These are phyloP conservation scores for Forbesichthys agassizii DNA, from an alignment of 2,113 vertebrate species.

Conservation along the genomic window DNA sequence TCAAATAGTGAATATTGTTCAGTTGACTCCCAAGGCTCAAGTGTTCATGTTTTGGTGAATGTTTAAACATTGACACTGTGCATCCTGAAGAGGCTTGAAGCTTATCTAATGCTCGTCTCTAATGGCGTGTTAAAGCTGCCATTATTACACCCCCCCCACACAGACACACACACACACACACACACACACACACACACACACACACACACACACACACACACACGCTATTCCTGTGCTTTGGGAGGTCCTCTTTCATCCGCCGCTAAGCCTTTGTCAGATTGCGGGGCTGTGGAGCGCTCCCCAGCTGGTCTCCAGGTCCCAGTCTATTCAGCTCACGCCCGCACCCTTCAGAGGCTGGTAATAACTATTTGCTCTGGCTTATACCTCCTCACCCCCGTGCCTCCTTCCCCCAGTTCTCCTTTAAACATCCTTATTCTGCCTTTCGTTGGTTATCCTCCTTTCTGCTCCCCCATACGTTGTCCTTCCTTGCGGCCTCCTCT, in stretches of 20 bases:
- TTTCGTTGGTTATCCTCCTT: background rate
- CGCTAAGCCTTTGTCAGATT: constrained; percentile 68
- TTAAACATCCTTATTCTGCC: background rate
- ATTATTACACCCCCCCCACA: background rate
- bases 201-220: background rate
- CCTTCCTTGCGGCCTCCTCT: constrained; percentile 11
- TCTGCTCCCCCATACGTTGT: constrained; percentile 20
- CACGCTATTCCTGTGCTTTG: constrained; percentile 4
- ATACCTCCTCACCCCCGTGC: constrained; percentile 52
- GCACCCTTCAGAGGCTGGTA: constrained; percentile 70
- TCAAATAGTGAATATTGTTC: background rate
- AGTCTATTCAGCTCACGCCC: constrained; percentile 71
- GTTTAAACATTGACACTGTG: constrained; percentile 43
- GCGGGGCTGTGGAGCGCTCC: constrained; percentile 58
- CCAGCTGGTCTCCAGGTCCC: constrained; percentile 52
- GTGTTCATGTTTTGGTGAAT: background rate
- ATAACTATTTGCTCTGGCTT: constrained; percentile 78
- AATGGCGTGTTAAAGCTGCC: constrained; percentile 33
- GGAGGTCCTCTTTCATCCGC: constrained; percentile 63
- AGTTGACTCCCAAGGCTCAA: background rate
- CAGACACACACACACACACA: background rate
- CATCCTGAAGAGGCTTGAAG: constrained; percentile 39
- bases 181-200: background rate
- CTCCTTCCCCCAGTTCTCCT: constrained; percentile 10
- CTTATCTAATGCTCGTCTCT: constrained; percentile 53